These are phyloP conservation scores for Eudasyphora cyanicolor DNA, from an alignment of 2,888 invertebrate genomes.

Conservation along the genomic window DNA sequence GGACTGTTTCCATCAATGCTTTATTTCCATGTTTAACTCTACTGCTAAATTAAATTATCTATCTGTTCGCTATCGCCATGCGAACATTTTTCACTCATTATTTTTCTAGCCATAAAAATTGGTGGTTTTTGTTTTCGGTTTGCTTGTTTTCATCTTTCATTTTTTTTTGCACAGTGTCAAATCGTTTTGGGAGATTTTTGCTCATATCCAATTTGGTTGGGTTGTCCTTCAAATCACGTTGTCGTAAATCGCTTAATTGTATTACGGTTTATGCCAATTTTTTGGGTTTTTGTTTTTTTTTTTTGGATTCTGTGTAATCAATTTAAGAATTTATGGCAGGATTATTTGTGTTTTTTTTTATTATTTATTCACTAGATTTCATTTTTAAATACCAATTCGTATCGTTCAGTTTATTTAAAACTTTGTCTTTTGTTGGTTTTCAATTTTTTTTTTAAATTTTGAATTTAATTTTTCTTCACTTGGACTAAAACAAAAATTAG, in stretches of 20 bases:
- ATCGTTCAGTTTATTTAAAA: slow-evolving; percentile 56
- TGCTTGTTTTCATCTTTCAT: not conserved
- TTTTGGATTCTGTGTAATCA: not conserved
- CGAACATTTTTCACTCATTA: not conserved
- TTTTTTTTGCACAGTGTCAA: not conserved
- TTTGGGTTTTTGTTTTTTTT: slow-evolving; percentile 7
- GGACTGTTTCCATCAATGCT: too few relatives aligned
- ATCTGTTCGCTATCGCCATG: too few relatives aligned
- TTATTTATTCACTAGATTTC: slow-evolving; percentile 29
- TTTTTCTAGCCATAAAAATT: slow-evolving; percentile 10
- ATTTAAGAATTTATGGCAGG: slow-evolving; percentile 58
- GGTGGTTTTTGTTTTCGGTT: slow-evolving; percentile 20
- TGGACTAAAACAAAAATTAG: slow-evolving; percentile 50
- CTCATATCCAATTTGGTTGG: not conserved
- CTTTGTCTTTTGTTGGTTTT: not conserved
- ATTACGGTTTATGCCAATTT: not conserved
- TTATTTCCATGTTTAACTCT: too few relatives aligned
- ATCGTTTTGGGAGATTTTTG: not conserved
- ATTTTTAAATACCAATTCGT: slow-evolving; percentile 40
- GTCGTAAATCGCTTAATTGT: not conserved
- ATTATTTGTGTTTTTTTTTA: slow-evolving; percentile 46
- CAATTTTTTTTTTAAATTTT: slow-evolving; percentile 17
- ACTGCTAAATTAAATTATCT: too few relatives aligned
- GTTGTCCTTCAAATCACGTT: not conserved
- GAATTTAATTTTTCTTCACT: not conserved